phyloP scores from a whole-genome alignment of 2,797 vertebrate species.

The Rhabdophis nuchalis region DNA sequence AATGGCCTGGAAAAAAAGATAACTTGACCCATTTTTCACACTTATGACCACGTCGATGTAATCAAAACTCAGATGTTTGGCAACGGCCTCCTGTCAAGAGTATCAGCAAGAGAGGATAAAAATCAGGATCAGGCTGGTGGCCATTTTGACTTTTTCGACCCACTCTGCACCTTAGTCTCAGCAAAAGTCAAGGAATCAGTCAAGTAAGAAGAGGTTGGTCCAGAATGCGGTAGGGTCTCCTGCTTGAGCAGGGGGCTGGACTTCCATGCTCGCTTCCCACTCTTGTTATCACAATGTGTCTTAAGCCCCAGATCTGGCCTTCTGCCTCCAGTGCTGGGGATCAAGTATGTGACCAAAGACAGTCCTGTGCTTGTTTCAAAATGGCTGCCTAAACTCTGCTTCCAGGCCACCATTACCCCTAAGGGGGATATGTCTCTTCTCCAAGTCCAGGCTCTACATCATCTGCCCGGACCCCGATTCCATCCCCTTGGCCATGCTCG shows the following conservation, averaged over 20 bases:
- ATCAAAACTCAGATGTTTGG: background rate
- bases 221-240: background rate
- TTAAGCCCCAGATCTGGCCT: background rate
- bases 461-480: fast-evolving
- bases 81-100: too few species aligned
- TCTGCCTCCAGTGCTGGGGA: background rate
- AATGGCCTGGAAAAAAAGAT: background rate
- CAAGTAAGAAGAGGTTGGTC: background rate
- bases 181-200: background rate
- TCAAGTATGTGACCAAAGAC: too few species aligned
- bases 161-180: background rate
- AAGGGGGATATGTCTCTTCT: background rate
- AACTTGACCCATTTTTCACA: background rate
- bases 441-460: fast-evolving
- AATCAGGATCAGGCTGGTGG: background rate
- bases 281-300: background rate
- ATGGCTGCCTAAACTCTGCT: background rate
- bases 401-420: background rate
- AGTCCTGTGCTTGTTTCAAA: background rate
- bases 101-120: background rate
- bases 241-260: background rate
- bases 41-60: too few species aligned
- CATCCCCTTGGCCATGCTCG: background rate
- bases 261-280: background rate
- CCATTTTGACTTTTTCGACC: background rate